phyloP scores from a whole-genome alignment of 2,113 vertebrate species.

The Ptyas mucosa region DNA sequence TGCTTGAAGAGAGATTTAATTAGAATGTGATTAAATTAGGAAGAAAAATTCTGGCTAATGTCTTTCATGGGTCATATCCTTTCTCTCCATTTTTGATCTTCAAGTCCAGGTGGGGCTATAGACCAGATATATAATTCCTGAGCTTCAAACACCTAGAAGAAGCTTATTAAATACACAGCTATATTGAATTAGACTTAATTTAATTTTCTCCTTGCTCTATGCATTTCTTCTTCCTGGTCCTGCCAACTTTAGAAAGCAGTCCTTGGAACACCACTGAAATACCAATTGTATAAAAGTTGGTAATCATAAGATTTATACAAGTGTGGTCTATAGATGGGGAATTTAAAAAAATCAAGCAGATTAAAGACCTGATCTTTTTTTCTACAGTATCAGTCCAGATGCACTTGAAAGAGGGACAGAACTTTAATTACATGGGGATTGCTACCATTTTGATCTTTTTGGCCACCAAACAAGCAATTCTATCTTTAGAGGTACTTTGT shows the following conservation, averaged over 20 bases:
- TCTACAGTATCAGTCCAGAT: background rate
- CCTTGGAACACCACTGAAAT: background rate
- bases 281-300: background rate
- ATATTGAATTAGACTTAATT: background rate
- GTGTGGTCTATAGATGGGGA: background rate
- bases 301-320: background rate
- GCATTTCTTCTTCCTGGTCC: background rate
- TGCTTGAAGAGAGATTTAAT: background rate
- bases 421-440: background rate
- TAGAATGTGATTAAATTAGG: background rate
- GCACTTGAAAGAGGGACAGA: background rate
- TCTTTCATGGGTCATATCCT: background rate
- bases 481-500: background rate
- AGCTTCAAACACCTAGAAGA: background rate
- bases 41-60: background rate
- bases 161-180: background rate
- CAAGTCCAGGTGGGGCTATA: background rate
- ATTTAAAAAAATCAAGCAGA: background rate
- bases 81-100: background rate
- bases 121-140: background rate
- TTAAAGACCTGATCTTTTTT: background rate
- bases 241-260: background rate
- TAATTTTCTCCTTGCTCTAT: background rate
- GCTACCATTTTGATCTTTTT: background rate
- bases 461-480: background rate